A percentile compares a stretch with the other conserved stretches of the same genome.
These are phyloP conservation scores for Lepidotrigona ventralis DNA, from an alignment of 1,140 invertebrate species.

Conservation along the genomic window DNA sequence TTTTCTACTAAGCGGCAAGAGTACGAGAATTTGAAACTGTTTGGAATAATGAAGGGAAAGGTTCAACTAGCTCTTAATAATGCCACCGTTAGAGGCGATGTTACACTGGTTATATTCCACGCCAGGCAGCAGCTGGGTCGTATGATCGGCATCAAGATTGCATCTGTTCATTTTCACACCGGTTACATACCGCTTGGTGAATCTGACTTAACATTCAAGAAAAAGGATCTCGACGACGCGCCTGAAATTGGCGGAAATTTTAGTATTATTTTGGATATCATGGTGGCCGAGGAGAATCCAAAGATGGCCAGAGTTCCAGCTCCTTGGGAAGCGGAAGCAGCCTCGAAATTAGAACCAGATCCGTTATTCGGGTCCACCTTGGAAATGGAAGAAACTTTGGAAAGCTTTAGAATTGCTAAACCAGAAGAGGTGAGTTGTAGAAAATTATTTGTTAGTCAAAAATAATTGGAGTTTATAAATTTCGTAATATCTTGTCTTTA, in stretches of 20 bases:
- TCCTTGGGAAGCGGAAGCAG: conserved; percentile 87
- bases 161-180: conserved; percentile 93
- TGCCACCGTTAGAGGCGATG: conserved; percentile 90
- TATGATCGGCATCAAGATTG: conserved; percentile 92
- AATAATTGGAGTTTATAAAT: background rate
- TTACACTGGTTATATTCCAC: conserved; percentile 91
- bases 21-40: conserved; percentile 94
- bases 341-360: conserved; percentile 78
- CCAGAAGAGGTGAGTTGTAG: conserved; percentile 53
- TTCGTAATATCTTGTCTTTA: background rate
- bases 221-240: conserved; percentile 87
- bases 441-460: background rate
- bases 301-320: conserved; percentile 83
- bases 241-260: conserved; percentile 91
- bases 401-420: conserved; percentile 84
- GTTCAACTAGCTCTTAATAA: conserved; percentile 81
- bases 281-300: conserved; percentile 85
- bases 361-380: conserved; percentile 89
- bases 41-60: conserved; percentile 88
- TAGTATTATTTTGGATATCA: conserved; percentile 85
- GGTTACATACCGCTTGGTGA: conserved; percentile 90
- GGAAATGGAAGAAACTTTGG: conserved; percentile 91
- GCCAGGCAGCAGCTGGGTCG: conserved; percentile 91
- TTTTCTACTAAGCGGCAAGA: conserved; percentile 90
- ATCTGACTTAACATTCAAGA: conserved; percentile 87